A percentile compares a stretch with the other conserved stretches of the same genome.
Evolutionary conservation across 53 echinoderm and acorn worm species (phyloP).

Genomic region (Patiria pectinifera): DNA sequence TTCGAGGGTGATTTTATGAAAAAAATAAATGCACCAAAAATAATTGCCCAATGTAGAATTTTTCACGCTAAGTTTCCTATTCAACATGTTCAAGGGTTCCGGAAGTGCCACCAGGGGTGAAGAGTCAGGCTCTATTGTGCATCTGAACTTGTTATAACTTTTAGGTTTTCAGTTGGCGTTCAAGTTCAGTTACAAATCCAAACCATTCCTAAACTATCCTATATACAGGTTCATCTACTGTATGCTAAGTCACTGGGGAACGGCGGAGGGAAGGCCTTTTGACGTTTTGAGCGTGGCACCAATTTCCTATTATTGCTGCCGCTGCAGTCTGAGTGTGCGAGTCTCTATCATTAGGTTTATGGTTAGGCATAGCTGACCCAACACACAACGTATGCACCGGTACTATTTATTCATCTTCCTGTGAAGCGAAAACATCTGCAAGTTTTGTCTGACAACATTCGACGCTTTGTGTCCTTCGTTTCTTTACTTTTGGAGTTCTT

Average conservation of each 20-base stretch:
- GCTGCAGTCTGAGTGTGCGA: background rate
- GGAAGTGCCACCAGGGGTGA: too few relatives aligned
- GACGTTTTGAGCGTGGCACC: background rate
- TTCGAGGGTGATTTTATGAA: too few relatives aligned
- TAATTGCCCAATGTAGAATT: too few relatives aligned
- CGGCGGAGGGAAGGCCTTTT: background rate
- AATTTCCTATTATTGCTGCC: background rate
- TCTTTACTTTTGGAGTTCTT: background rate
- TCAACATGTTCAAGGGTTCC: too few relatives aligned
- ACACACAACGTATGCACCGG: background rate
- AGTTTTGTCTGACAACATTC: background rate
- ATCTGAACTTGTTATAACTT: too few relatives aligned
- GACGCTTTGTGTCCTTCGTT: background rate
- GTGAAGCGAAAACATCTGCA: background rate
- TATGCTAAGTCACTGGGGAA: background rate
- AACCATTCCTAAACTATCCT: background rate
- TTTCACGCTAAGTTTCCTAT: too few relatives aligned
- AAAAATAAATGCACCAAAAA: too few relatives aligned
- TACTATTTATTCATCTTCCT: background rate
- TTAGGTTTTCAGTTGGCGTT: background rate
- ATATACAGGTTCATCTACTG: too few relatives aligned
- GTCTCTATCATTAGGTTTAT: background rate
- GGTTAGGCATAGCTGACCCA: background rate
- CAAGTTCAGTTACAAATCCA: background rate
- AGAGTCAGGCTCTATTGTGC: too few relatives aligned